These are phyloP conservation scores for Centropyge bicolor DNA, from an alignment of 2,797 vertebrate genomes.

Conservation along the genomic window DNA sequence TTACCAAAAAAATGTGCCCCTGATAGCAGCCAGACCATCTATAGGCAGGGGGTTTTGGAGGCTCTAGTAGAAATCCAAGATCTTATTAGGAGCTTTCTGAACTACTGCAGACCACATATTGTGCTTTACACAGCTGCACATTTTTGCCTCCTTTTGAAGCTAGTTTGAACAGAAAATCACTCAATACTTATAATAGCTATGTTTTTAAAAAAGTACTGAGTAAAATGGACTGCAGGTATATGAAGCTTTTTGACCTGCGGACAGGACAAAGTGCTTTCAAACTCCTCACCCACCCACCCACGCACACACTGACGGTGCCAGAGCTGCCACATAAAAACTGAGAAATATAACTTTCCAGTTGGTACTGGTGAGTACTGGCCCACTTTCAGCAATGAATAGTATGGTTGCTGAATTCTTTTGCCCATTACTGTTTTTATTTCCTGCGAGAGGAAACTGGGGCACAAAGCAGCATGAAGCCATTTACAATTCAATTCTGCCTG, in stretches of 20 bases:
- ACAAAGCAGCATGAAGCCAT: slow-evolving; percentile 67
- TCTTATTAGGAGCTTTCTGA: slow-evolving; percentile 6
- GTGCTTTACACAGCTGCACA: neutral
- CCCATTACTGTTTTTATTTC: slow-evolving; percentile 60
- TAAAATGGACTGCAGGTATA: neutral
- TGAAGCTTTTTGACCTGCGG: slow-evolving; percentile 6
- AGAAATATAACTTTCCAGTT: slow-evolving; percentile 13
- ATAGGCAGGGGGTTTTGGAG: neutral
- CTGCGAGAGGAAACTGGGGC: slow-evolving; percentile 65
- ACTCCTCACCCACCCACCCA: slow-evolving; percentile 1
- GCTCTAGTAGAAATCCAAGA: neutral
- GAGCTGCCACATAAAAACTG: neutral
- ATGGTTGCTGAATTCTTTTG: slow-evolving; percentile 37
- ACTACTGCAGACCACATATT: neutral
- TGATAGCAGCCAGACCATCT: slow-evolving; percentile 1
- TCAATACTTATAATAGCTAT: neutral
- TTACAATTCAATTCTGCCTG: slow-evolving; percentile 65
- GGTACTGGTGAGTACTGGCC: slow-evolving; percentile 40
- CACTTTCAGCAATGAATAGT: slow-evolving; percentile 37
- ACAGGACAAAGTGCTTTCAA: slow-evolving; percentile 21
- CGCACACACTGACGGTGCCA: neutral
- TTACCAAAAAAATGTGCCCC: neutral
- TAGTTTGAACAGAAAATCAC: slow-evolving; percentile 1
- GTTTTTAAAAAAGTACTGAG: neutral
- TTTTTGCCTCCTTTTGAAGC: neutral